A percentile compares a stretch with the other conserved stretches of the same genome.
Conservation (phyloP, 2,113 vertebrate genomes). For the Myiopsitta monachus region DNA sequence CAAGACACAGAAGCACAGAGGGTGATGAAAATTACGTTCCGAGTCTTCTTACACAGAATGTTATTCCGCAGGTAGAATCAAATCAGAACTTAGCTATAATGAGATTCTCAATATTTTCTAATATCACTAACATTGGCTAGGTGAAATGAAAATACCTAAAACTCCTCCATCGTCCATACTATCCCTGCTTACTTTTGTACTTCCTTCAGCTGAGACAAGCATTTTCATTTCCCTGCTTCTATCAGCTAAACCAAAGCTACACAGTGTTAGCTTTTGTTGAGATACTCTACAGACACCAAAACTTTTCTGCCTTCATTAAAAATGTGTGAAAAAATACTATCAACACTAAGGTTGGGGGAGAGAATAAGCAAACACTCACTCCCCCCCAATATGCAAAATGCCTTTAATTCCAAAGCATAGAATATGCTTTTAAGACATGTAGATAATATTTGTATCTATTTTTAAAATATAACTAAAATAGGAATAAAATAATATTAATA, state of each 20-base stretch:
- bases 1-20: not conserved
- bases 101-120: not conserved
- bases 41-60: not conserved
- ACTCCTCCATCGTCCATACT: not conserved
- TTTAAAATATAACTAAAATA: not conserved
- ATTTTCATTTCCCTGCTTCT: not conserved
- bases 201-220: not conserved
- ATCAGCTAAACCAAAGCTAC: not conserved
- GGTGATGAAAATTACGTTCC: not conserved
- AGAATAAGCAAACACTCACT: not conserved
- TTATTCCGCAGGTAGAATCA: not conserved
- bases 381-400: accelerated
- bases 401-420: not conserved
- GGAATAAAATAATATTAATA: too few relatives aligned
- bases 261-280: not conserved
- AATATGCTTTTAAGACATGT: not conserved
- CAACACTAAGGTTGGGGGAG: not conserved
- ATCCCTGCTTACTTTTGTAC: not conserved
- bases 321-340: not conserved
- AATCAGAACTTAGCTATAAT: not conserved
- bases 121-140: not conserved
- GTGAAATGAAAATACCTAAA: not conserved
- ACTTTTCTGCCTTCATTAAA: not conserved
- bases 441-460: not conserved
- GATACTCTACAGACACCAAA: not conserved